Conservation (phyloP, 2,888 invertebrate species). For the Drosophila ustulata region DNA sequence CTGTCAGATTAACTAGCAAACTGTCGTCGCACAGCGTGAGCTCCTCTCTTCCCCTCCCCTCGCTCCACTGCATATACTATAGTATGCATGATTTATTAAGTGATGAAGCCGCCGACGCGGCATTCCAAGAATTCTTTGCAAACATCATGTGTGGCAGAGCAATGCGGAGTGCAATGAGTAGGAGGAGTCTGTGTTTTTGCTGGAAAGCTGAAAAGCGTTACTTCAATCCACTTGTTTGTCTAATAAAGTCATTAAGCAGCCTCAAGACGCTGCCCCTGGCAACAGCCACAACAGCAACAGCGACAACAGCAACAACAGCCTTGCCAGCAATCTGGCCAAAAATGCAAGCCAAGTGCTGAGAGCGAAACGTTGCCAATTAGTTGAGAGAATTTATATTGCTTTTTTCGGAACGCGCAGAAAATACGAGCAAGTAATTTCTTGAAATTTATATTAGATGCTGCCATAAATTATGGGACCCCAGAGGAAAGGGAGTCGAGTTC, state of each 20-base stretch:
- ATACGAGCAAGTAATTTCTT: slow-evolving; percentile 62
- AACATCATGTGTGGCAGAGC: slow-evolving; percentile 50
- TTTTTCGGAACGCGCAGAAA: slow-evolving; percentile 32
- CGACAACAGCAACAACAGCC: slow-evolving; percentile 1
- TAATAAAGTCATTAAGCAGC: slow-evolving; percentile 68
- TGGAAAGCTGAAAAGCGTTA: background rate
- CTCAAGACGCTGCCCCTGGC: slow-evolving; percentile 31
- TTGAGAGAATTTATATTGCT: slow-evolving; percentile 76
- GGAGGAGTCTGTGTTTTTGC: background rate
- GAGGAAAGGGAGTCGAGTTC: background rate
- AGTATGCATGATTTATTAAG: slow-evolving; percentile 71
- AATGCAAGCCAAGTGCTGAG: slow-evolving; percentile 36
- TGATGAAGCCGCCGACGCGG: slow-evolving; percentile 54
- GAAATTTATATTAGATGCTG: slow-evolving; percentile 71
- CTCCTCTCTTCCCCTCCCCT: background rate
- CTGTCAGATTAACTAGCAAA: slow-evolving; percentile 74
- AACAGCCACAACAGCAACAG: slow-evolving; percentile 1
- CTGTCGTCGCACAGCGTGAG: slow-evolving; percentile 41
- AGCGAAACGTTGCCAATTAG: slow-evolving; percentile 70
- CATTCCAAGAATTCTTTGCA: slow-evolving; percentile 67
- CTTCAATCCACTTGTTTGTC: slow-evolving; percentile 35
- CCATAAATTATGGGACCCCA: slow-evolving; percentile 67
- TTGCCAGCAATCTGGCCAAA: slow-evolving; percentile 34
- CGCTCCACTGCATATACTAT: slow-evolving; percentile 3
- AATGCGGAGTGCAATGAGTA: background rate